A percentile compares a stretch with the other conserved stretches of the same genome.
Evolutionary conservation across 2,113 vertebrate species (phyloP).

Genomic region (Gracilinanus agilis): DNA sequence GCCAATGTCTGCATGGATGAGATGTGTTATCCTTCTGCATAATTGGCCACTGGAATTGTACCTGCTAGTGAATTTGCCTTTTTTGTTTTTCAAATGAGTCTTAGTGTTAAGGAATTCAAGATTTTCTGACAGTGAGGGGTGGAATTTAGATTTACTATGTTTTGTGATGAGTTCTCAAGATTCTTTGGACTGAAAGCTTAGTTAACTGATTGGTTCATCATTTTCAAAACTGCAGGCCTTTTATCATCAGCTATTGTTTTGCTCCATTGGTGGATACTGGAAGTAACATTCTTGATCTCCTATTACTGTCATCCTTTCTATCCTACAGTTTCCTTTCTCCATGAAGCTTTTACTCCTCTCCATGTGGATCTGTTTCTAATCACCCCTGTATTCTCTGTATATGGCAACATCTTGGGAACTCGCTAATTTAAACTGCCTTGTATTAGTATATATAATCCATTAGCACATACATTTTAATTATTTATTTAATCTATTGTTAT

Average conservation of each 20-base stretch:
- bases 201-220: constrained; percentile 62
- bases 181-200: constrained; percentile 79
- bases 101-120: background rate
- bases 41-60: constrained; percentile 51
- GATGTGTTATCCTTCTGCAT: constrained; percentile 9
- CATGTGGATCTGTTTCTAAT: background rate
- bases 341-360: background rate
- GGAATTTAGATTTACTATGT: constrained; percentile 54
- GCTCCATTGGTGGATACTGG: background rate
- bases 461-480: too few relatives aligned
- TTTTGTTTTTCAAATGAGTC: background rate
- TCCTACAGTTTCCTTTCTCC: background rate
- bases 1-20: background rate
- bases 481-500: too few relatives aligned
- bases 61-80: constrained; percentile 32
- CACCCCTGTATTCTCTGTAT: background rate
- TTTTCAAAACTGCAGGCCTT: background rate
- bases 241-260: background rate
- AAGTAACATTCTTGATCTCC: background rate
- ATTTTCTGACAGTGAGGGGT: constrained; percentile 28
- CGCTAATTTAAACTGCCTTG: background rate
- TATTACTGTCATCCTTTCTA: background rate
- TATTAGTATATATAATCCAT: background rate
- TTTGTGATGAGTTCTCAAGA: constrained; percentile 77
- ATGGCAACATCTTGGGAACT: background rate